These are phyloP conservation scores for Diorhabda elongata DNA, from an alignment of 1,140 invertebrate genomes.

Conservation along the genomic window DNA sequence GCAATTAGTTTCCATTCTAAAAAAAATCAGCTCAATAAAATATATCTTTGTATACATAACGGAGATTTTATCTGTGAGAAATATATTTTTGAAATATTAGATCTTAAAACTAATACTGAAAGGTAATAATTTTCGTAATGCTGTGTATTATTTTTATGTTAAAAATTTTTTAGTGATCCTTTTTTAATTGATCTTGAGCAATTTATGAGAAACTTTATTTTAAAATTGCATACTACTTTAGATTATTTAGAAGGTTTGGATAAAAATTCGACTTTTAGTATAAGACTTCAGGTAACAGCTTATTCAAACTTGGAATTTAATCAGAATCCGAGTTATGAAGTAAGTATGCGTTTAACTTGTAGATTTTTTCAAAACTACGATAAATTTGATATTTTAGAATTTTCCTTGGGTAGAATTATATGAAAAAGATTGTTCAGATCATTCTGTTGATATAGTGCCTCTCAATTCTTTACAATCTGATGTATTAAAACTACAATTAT, in stretches of 20 bases:
- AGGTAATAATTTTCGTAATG: conserved; percentile 22
- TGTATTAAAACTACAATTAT: conserved; percentile 33
- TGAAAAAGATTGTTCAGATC: conserved; percentile 14
- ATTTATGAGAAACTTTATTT: conserved; percentile 31
- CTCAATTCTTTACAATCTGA: conserved; percentile 30
- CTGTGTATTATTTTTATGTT: neutral
- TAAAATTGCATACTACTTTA: conserved; percentile 33
- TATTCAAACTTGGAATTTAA: conserved; percentile 36
- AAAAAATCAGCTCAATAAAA: conserved; percentile 29
- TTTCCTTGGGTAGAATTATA: conserved; percentile 38
- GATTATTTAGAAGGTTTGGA: conserved; percentile 28
- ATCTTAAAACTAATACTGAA: conserved; percentile 18
- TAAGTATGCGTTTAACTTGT: conserved; percentile 10
- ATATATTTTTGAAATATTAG: conserved; percentile 31
- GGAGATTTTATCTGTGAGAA: conserved; percentile 26
- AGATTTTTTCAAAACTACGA: neutral
- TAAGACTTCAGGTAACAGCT: conserved; percentile 31
- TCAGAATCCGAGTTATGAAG: conserved; percentile 32
- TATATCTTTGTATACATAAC: conserved; percentile 31
- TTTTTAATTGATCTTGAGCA: conserved; percentile 35
- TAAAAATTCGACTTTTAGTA: conserved; percentile 33
- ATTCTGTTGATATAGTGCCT: conserved; percentile 32
- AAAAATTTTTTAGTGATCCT: conserved; percentile 28
- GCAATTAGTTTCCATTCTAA: conserved; percentile 34
- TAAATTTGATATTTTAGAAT: conserved; percentile 26